Base-by-base conservation (phyloP, 1,140 invertebrate genomes). In the Papilio xuthus region DNA sequence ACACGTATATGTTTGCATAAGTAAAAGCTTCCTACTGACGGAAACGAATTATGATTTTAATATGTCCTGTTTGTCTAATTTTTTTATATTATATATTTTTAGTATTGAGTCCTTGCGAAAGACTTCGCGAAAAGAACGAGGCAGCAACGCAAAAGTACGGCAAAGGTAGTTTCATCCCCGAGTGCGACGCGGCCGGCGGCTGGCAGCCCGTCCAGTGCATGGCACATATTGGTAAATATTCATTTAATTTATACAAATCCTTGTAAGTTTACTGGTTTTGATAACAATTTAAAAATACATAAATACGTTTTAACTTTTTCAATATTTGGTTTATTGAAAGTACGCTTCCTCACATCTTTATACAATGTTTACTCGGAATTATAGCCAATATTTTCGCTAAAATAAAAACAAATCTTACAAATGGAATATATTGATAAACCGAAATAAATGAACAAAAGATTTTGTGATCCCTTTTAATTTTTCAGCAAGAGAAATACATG, bases 131-230 rank as follows among this genome's bases (percentile, higher is more conserved):
- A 81, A 97, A 97, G 85, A 98, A 97, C 84, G 94, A 96, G 53
- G 95, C 96, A 78, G 95, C 95, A 3, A 95, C 96, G 0, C 94
- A 96, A 83, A 95, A 96, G 69, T 95, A 96, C 75, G 96, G 96
- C 26, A 96, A 97, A 85, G 95, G 96, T 0, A 96, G 95, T 0
- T 97, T 97, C 89, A 94, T 96, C 63, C 97, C 97, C 0, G 95
- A 96, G 74, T 98, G 97, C 85, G 96, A 97, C 85, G 92, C 95
- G 13, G 96, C 94, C 4, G 97, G 97, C 0, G 95, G 95, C 60
- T 98, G 97, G 97, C 96, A 97, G 81, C 91, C 96, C 0, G 95
- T 97, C 3, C 97, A 98, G 88, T 98, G 97, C 89, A 94, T 98
- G 85, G 96, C 96, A 71, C 96, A 97, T 83, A 95, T 97, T 79